A percentile compares a stretch with the other conserved stretches of the same genome.
These are phyloP conservation scores for Theristus sp. DNA, from an alignment of 2,888 invertebrate genomes.

Conservation along the genomic window DNA sequence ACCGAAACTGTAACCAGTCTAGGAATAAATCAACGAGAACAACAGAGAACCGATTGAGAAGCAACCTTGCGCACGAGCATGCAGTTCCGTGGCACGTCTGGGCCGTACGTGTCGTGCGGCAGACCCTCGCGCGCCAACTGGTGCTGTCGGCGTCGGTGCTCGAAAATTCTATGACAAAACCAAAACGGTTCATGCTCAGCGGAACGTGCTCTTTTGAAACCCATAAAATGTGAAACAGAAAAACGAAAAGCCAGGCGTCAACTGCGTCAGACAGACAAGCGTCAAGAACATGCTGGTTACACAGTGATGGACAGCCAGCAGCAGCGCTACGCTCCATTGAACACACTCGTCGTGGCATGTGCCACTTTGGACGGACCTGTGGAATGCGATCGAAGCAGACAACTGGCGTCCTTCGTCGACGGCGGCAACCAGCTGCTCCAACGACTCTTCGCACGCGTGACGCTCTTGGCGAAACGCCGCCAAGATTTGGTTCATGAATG, in stretches of 20 bases:
- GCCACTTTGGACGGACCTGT: neutral
- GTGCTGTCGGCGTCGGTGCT: neutral
- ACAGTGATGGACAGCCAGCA: too few relatives aligned
- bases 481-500: neutral
- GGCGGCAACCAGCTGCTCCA: constrained; percentile 15
- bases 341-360: neutral
- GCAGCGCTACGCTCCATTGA: too few relatives aligned
- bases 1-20: too few relatives aligned
- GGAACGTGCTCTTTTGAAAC: too few relatives aligned
- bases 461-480: neutral
- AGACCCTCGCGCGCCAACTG: neutral
- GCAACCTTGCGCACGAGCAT: constrained; percentile 11
- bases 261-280: too few relatives aligned
- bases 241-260: too few relatives aligned
- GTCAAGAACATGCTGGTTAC: too few relatives aligned
- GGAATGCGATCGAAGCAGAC: too few relatives aligned
- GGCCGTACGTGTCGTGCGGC: neutral
- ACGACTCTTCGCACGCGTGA: constrained; percentile 11
- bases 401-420: too few relatives aligned
- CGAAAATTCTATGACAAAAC: neutral
- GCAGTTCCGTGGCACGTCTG: constrained; percentile 9
- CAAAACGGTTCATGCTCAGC: neutral
- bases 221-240: too few relatives aligned
- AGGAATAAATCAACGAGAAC: too few relatives aligned
- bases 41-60: too few relatives aligned